Evolutionary conservation across 2,797 vertebrate genomes (phyloP), one percentile per base, ranked within the genome.

Genomic region (Morus bassanus): DNA sequence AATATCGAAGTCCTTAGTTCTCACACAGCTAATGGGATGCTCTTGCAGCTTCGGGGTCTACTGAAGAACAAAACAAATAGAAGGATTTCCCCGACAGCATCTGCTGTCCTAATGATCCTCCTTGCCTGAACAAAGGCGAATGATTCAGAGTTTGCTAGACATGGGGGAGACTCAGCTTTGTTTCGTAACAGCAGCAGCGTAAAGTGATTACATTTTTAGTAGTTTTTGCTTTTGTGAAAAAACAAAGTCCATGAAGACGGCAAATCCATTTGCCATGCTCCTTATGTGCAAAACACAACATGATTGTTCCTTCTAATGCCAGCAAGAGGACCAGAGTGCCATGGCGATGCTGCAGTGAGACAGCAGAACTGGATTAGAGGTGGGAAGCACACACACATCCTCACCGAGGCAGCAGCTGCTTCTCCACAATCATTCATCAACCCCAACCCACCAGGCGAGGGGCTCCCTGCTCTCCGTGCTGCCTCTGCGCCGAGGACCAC

Each of bases 201-300:
- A 16, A 85, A 68, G 57, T 16, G 54, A 85, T 69, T 10, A 48
- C 27, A 18, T 24, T 60, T 89, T 39, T 10, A 41, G 70, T 30
- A 24, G 53, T 24, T 79, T 50, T 51, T 23, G 35, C 78, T 46
- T 43, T 78, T 68, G 61, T 91, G 60, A 11, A 15, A 31, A 53
- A 35, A 45, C 45, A 37, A 75, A 75, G 33, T 15, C 89, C 63
- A 10, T 2, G n/a, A 53, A 75, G 67, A 31, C 0, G 13, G 22
- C 74, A 59, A 81, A 91, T 59, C 74, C 84, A 27, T 89, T 86
- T 5, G 39, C 37, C 57, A 53, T 11, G 87, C 64, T 83, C 80
- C 53, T 65, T 14, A 5, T 5, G 23, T 4, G 28, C 50, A 22
- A 57, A 80, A 21, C 1, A 0, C 18, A 4, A 30, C 0, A 2